Percentiles rank a stretch among this genome's conserved stretches.
phyloP scores from a whole-genome alignment of 2,888 invertebrate genomes.

The Amiota mariae region DNA sequence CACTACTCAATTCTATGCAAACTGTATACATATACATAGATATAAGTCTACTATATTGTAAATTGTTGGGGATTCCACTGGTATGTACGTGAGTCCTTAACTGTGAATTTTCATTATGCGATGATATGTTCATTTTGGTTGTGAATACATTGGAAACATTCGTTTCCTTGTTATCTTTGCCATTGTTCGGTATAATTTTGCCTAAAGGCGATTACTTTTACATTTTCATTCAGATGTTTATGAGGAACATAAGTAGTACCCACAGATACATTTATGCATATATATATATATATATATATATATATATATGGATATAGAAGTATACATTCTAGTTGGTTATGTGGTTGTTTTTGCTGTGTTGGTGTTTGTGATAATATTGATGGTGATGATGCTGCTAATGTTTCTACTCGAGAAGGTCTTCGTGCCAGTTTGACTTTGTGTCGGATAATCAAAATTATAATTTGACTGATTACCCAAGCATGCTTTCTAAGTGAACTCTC shows the following conservation, averaged over 20 bases:
- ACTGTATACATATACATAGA: no score
- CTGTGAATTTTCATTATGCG: neutral
- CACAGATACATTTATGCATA: neutral
- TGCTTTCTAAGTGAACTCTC: conserved; percentile 49
- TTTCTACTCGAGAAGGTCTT: conserved; percentile 57
- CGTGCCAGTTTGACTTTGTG: conserved; percentile 72
- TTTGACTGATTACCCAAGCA: conserved; percentile 71
- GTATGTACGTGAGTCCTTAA: no score
- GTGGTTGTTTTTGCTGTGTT: conserved; percentile 18
- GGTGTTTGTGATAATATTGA: conserved; percentile 26
- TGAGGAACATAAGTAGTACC: neutral
- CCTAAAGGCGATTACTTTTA: conserved; percentile 28
- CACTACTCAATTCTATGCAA: no score
- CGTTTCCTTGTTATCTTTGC: conserved; percentile 19
- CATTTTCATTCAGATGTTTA: conserved; percentile 23
- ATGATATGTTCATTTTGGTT: neutral
- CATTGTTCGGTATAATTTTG: conserved; percentile 22
- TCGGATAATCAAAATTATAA: conserved; percentile 73
- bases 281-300: neutral
- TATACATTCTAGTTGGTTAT: conserved; percentile 1
- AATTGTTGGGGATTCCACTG: no score
- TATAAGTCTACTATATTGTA: no score
- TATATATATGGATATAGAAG: neutral
- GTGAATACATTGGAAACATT: neutral
- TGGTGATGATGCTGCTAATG: conserved; percentile 50